Conservation (phyloP, 2,113 vertebrate species). For the Neolamprologus sp. region DNA sequence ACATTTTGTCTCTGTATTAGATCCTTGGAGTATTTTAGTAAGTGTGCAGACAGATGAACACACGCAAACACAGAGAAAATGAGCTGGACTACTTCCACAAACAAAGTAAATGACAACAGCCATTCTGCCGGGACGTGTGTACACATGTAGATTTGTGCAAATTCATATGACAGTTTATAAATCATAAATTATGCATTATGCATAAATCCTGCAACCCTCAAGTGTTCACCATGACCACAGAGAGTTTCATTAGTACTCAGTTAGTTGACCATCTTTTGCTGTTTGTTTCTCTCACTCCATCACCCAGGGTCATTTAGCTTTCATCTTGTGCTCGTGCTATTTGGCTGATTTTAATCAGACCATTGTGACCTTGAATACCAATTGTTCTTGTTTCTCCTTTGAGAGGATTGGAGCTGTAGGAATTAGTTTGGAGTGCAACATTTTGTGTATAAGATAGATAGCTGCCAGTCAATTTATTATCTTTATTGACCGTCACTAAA, state of each 20-base stretch:
- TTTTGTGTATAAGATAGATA: not conserved
- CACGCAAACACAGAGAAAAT: not conserved
- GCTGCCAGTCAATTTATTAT: not conserved
- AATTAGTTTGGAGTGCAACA: not conserved
- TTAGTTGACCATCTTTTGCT: conserved; percentile 23
- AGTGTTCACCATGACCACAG: not conserved
- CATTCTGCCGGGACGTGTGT: not conserved
- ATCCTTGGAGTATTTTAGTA: not conserved
- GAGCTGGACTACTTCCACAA: conserved; percentile 34
- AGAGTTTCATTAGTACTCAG: conserved; percentile 41
- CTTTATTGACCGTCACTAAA: not conserved
- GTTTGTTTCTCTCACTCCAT: conserved; percentile 44
- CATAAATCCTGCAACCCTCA: not conserved
- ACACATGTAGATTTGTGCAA: conserved; percentile 32
- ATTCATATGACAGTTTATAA: conserved; percentile 14
- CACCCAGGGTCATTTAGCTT: conserved; percentile 32
- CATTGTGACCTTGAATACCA: conserved; percentile 28
- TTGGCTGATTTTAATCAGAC: conserved; percentile 54
- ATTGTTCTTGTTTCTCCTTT: not conserved
- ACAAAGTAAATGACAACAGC: conserved; percentile 54
- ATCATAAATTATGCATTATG: conserved; percentile 20
- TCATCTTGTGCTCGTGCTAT: conserved; percentile 35
- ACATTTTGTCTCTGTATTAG: not conserved
- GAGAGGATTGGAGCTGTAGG: not conserved
- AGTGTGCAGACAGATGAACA: not conserved